Evolutionary conservation across 2,888 invertebrate genomes (phyloP).

Genomic region (Saturnia japonica): DNA sequence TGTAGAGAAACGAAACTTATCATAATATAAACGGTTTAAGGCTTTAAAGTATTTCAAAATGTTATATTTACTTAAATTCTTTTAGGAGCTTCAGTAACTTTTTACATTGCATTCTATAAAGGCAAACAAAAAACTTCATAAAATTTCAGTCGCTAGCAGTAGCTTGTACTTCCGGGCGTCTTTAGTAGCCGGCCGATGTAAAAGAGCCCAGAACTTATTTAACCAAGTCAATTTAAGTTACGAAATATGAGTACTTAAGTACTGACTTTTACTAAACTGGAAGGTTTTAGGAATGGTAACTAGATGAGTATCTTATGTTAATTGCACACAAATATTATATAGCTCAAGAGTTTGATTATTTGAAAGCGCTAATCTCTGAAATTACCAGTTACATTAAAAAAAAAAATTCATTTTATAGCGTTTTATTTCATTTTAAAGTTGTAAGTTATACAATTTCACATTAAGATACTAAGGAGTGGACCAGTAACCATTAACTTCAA

Average conservation of each 20-base stretch:
- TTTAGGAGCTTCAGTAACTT: not conserved
- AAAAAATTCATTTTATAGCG: too few relatives aligned
- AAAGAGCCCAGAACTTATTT: slow-evolving; percentile 7
- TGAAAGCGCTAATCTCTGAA: too few relatives aligned
- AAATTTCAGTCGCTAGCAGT: slow-evolving; percentile 5
- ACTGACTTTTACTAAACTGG: not conserved
- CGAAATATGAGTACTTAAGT: not conserved
- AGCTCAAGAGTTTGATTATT: too few relatives aligned
- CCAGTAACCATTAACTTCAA: too few relatives aligned
- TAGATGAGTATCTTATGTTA: not conserved
- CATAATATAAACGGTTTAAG: not conserved
- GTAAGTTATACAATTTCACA: too few relatives aligned
- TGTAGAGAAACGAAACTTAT: not conserved
- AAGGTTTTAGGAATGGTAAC: not conserved
- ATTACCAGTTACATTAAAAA: too few relatives aligned
- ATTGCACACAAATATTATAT: not conserved
- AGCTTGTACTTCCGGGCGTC: slow-evolving; percentile 1
- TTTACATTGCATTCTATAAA: slow-evolving; percentile 9
- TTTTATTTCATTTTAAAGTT: too few relatives aligned
- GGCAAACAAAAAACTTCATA: slow-evolving; percentile 11
- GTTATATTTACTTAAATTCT: not conserved
- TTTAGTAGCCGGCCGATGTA: slow-evolving; percentile 1
- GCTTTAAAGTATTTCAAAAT: not conserved
- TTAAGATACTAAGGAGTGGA: too few relatives aligned
- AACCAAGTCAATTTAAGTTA: slow-evolving; percentile 9